Evolutionary conservation across 2,888 invertebrate genomes (phyloP).

Genomic region (Clitarchus hookeri): DNA sequence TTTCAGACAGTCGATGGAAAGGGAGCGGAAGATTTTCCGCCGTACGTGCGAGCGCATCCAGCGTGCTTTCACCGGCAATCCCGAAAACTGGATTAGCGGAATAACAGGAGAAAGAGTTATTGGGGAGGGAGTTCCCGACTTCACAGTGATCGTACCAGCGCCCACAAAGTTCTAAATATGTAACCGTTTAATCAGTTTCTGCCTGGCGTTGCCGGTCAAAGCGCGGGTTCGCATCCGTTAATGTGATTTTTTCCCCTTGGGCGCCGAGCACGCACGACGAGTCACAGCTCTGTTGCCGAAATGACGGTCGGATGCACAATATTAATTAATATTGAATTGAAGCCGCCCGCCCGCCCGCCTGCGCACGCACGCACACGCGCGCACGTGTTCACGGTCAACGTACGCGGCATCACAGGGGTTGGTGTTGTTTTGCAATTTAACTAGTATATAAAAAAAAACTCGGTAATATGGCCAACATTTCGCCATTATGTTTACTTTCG

Average conservation of each 20-base stretch:
- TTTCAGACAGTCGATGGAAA: background rate
- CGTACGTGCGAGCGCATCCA: background rate
- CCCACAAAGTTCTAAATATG: background rate
- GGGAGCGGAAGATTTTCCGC: background rate
- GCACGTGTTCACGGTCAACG: background rate
- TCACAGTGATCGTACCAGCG: background rate
- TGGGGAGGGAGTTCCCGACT: background rate
- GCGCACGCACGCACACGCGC: background rate
- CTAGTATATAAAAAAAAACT: background rate
- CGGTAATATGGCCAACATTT: background rate
- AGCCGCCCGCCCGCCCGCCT: background rate
- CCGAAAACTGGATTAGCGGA: background rate
- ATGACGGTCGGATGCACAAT: background rate
- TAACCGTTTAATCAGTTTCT: background rate
- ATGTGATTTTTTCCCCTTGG: conserved; percentile 7
- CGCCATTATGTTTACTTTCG: background rate
- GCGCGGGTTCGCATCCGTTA: background rate
- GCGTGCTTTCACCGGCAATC: background rate
- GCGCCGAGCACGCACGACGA: background rate
- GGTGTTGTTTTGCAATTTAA: background rate
- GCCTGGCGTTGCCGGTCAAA: background rate
- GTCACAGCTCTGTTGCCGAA: background rate
- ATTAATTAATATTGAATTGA: conserved; percentile 4
- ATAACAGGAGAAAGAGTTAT: background rate
- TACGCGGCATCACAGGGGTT: background rate